These are phyloP conservation scores for Lapara coniferarum DNA, from an alignment of 2,888 invertebrate genomes.

Conservation along the genomic window DNA sequence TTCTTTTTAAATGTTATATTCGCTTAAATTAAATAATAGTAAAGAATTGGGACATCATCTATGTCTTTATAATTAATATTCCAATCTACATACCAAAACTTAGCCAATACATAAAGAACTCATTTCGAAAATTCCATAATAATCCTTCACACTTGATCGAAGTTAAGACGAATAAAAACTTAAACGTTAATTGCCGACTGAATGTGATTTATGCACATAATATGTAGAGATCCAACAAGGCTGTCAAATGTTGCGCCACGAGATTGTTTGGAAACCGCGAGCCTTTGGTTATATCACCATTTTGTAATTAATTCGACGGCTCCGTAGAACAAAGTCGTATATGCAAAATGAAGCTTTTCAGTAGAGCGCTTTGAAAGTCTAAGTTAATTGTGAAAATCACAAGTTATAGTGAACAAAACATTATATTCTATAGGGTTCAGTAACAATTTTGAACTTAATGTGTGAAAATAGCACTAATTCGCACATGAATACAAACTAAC, in stretches of 20 bases:
- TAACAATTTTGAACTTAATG: no score
- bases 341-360: no score
- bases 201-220: slow-evolving; percentile 9
- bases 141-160: slow-evolving; percentile 11
- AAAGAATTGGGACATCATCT: no score
- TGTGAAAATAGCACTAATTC: no score
- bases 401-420: no score
- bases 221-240: slow-evolving; percentile 25
- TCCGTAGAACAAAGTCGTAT: no score
- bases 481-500: no score
- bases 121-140: not conserved
- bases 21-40: no score
- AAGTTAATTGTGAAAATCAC: no score
- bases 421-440: no score
- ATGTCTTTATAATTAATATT: not conserved
- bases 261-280: slow-evolving; percentile 31
- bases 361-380: no score
- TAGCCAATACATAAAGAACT: not conserved
- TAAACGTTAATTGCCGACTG: slow-evolving; percentile 11
- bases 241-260: slow-evolving; percentile 22
- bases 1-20: no score
- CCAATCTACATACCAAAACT: not conserved
- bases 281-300: slow-evolving; percentile 51
- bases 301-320: slow-evolving; percentile 30
- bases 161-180: slow-evolving; percentile 14